Evolutionary conservation across 35 echinoderm and acorn worm genomes (phyloP).

Genomic region (Strongylocentrotus purpuratus): DNA sequence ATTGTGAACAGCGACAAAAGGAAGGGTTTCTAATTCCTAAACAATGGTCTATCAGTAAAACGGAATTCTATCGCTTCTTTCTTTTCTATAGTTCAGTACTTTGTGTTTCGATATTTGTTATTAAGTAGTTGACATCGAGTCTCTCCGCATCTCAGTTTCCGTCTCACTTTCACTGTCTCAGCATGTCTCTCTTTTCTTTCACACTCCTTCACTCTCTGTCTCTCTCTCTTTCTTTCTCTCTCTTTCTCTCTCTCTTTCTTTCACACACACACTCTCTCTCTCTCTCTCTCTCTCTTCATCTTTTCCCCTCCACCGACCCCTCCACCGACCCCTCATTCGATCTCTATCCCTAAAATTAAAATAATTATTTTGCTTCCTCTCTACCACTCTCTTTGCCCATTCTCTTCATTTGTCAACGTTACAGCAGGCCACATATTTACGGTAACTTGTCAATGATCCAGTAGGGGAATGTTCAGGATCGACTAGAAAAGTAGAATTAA

Average conservation of each 20-base stretch:
- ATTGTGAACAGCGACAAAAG: background rate
- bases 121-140: background rate
- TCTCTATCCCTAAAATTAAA: too few relatives aligned
- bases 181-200: background rate
- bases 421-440: background rate
- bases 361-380: background rate
- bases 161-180: background rate
- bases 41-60: background rate
- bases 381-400: too few relatives aligned
- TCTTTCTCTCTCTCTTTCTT: background rate
- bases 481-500: too few relatives aligned
- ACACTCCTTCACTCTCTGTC: background rate
- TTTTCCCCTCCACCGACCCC: background rate
- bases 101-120: constrained; percentile 4
- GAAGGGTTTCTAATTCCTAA: constrained; percentile 10
- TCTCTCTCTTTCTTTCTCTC: background rate
- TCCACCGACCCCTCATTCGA: too few relatives aligned
- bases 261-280: background rate
- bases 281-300: background rate
- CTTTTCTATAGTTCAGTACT: background rate
- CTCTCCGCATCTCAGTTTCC: background rate
- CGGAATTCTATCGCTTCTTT: background rate
- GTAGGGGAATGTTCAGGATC: too few relatives aligned
- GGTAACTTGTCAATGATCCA: too few relatives aligned
- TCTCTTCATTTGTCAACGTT: background rate